Percentiles rank a stretch among this genome's conserved stretches.
phyloP scores from a whole-genome alignment of 1,140 invertebrate genomes.

The Cotesia glomerata region DNA sequence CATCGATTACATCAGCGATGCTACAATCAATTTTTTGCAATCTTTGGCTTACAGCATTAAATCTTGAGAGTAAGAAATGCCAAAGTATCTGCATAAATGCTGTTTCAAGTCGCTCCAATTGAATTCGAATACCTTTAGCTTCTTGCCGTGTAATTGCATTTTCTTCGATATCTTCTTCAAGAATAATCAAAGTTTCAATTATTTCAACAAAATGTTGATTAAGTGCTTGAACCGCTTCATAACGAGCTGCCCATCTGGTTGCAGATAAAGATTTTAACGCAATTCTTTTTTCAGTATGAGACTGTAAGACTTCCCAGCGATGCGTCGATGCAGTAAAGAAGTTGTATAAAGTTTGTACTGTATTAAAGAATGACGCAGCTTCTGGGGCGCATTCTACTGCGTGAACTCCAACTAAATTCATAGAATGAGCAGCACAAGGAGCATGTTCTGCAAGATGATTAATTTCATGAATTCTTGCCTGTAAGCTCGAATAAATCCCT shows the following conservation, averaged over 20 bases:
- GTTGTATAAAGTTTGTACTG: constrained; percentile 36
- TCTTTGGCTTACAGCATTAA: constrained; percentile 18
- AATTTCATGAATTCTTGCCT: constrained; percentile 30
- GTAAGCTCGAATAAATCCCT: constrained; percentile 34
- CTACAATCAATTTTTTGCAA: constrained; percentile 19
- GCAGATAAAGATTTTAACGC: constrained; percentile 7
- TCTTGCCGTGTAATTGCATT: constrained; percentile 27
- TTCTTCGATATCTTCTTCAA: constrained; percentile 28
- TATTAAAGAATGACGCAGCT: constrained; percentile 39
- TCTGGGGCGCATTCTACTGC: constrained; percentile 31
- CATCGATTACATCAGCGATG: not conserved
- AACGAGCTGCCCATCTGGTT: constrained; percentile 32
- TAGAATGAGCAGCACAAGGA: constrained; percentile 37
- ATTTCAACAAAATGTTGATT: constrained; percentile 25
- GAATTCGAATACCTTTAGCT: constrained; percentile 24
- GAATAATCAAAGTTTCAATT: constrained; percentile 17
- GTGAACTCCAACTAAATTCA: constrained; percentile 39
- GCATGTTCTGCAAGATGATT: constrained; percentile 33
- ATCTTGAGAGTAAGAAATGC: constrained; percentile 8
- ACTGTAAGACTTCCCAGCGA: constrained; percentile 34
- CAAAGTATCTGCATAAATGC: constrained; percentile 29
- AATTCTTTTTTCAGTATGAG: constrained; percentile 3
- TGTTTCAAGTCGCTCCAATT: constrained; percentile 27
- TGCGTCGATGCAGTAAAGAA: constrained; percentile 42
- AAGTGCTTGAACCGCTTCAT: constrained; percentile 26